Base-by-base conservation (phyloP, 2,113 vertebrate genomes). In the Hippocampus mohnikei region DNA sequence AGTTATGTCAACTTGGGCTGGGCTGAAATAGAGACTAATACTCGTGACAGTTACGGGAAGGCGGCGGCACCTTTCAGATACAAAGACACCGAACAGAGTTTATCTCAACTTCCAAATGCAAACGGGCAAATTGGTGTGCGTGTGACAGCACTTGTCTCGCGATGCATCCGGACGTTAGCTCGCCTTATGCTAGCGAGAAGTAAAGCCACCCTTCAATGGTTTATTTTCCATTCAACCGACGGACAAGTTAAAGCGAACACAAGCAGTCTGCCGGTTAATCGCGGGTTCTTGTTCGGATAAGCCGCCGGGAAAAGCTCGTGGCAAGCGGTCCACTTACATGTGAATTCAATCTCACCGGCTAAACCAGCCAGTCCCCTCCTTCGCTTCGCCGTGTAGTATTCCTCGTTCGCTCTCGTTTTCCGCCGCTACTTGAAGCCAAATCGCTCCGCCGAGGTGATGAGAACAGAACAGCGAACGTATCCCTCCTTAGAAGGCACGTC, bases 351-450 rank as follows among this genome's bases (percentile, higher is more conserved):
- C 78, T 85, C 83, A 78, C 89, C 87, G 85, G 88, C 85, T 85
- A 75, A 81, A 82, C 65, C 64, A 87, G 87, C 88, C 88, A 85
- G 87, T 83, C 81, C 78, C 86, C 85, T 85, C 83, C 85, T 85
- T 67, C 78, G 73, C 80, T 85, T 67, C 78, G 71, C 80, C 50
- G 60, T 21, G 77, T 77, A 25, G 63, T 65, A 84, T 84, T 88
- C 84, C 85, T 82, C 71, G 78, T 81, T 85, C 76, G 44, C 73
- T 72, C 85, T 82, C 82, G 74, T 85, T 81, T 88, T 60, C 58
- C 81, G 78, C 76, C 82, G 88, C 81, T 82, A 87, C 87, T 84
- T 85, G 66, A 72, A 66, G 56, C 74, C 78, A 83, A 80, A 72
- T 83, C 83, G 81, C 79, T 77, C 71, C 80, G 81, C 75, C 82